phyloP scores from a whole-genome alignment of 2,888 invertebrate genomes.

The Prosapia bicincta region DNA sequence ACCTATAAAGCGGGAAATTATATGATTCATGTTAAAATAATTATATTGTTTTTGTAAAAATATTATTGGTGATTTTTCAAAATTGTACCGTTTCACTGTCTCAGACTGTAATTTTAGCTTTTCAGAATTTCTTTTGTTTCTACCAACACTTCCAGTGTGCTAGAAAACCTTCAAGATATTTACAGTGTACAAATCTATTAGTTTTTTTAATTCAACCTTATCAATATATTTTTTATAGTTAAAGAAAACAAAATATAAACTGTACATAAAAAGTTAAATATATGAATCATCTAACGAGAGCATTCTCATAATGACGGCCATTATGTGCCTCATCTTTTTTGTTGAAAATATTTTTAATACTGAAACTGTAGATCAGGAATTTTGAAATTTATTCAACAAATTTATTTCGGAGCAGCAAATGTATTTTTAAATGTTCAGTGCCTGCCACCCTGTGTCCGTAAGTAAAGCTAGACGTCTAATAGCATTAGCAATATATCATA shows the following conservation, averaged over 20 bases:
- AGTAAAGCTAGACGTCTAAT: background rate
- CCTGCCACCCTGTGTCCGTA: background rate
- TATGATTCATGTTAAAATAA: too few species aligned
- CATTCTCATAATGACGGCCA: constrained; percentile 14
- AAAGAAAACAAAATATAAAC: background rate
- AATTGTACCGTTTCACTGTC: too few species aligned
- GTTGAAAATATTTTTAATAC: constrained; percentile 9
- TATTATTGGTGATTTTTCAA: too few species aligned
- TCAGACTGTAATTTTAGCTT: too few species aligned
- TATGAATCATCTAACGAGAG: background rate
- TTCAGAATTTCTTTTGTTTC: too few species aligned
- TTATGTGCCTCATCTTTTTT: constrained; percentile 17
- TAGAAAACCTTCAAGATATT: too few species aligned
- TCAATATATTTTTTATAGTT: background rate
- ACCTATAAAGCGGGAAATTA: too few species aligned
- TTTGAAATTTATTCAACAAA: constrained; percentile 10
- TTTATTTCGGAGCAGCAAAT: background rate
- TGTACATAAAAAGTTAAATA: background rate
- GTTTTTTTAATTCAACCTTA: too few species aligned
- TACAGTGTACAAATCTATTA: too few species aligned
- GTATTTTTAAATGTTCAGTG: constrained; percentile 2
- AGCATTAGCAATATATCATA: background rate
- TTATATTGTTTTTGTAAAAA: too few species aligned
- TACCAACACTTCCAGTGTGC: constrained; percentile 18
- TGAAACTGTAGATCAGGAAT: constrained; percentile 8